A percentile compares a stretch with the other conserved stretches of the same genome.
Conservation (phyloP, 2,888 invertebrate species). For the Steinernema scapterisci region DNA sequence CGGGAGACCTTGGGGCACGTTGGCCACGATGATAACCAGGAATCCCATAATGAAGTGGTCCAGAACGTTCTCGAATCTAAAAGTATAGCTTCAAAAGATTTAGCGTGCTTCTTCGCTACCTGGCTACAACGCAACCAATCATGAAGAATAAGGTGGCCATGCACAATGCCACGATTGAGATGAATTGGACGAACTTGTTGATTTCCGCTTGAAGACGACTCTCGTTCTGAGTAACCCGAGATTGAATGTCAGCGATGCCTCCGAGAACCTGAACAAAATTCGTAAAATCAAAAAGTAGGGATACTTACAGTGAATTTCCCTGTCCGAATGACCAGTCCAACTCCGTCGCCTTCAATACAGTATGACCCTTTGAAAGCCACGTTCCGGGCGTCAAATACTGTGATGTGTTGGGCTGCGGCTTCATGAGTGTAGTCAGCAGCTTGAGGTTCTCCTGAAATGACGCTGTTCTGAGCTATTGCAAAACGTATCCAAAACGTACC, state of each 20-base stretch:
- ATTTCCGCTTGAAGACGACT: conserved; percentile 47
- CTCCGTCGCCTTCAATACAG: conserved; percentile 65
- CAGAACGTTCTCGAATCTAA: conserved; percentile 58
- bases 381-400: conserved; percentile 62
- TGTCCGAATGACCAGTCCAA: conserved; percentile 63
- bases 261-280: conserved; percentile 44
- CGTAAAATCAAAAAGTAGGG: background rate
- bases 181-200: conserved; percentile 51
- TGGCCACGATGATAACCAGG: conserved; percentile 64
- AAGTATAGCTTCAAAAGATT: background rate
- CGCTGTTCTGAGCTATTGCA: too few species aligned
- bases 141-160: conserved; percentile 64
- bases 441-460: conserved; percentile 44
- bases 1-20: conserved; percentile 63
- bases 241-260: conserved; percentile 47
- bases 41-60: conserved; percentile 66
- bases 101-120: conserved; percentile 36
- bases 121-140: conserved; percentile 61
- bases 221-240: conserved; percentile 42
- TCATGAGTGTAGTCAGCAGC: conserved; percentile 54
- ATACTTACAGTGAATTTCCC: conserved; percentile 59
- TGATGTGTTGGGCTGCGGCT: conserved; percentile 50
- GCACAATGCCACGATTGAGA: conserved; percentile 57
- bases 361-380: conserved; percentile 65
- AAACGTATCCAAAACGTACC: conserved; percentile 36